phyloP scores from a whole-genome alignment of 2,797 vertebrate species.

The Epinephelus malabaricus region DNA sequence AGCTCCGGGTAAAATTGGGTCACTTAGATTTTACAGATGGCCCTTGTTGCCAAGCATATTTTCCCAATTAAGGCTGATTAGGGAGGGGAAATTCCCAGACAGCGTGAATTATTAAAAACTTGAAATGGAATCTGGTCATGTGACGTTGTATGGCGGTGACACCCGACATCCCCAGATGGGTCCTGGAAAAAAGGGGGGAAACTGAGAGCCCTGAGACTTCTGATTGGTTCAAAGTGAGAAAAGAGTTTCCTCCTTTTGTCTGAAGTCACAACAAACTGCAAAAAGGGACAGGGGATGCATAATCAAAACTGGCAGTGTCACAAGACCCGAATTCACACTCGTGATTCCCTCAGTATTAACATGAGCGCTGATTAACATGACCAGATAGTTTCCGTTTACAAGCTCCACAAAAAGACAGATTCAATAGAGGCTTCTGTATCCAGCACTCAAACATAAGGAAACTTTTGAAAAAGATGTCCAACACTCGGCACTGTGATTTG shows the following conservation, averaged over 20 bases:
- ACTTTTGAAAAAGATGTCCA: background rate
- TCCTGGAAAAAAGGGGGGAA: constrained; percentile 26
- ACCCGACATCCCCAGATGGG: constrained; percentile 69
- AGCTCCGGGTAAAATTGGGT: constrained; percentile 72
- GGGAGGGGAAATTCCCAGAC: constrained; percentile 81
- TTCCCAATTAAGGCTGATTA: constrained; percentile 84
- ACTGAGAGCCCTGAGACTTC: constrained; percentile 37
- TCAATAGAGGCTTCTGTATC: background rate
- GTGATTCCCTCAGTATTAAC: background rate
- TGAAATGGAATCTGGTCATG: constrained; percentile 79
- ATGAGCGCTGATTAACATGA: background rate
- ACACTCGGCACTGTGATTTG: background rate
- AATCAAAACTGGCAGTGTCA: constrained; percentile 25
- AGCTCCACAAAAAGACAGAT: background rate
- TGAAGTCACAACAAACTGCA: constrained; percentile 48
- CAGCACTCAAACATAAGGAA: background rate
- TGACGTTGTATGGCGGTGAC: constrained; percentile 51
- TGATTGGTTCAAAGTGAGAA: constrained; percentile 66
- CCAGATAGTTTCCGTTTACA: background rate
- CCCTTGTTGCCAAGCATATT: constrained; percentile 80
- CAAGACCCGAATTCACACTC: background rate
- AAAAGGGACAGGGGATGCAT: background rate
- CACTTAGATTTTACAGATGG: constrained; percentile 81
- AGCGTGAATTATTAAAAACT: constrained; percentile 85
- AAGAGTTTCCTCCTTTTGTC: constrained; percentile 77